Evolutionary conservation across 2,113 vertebrate species (phyloP).

Genomic region (Eonycteris spelaea): DNA sequence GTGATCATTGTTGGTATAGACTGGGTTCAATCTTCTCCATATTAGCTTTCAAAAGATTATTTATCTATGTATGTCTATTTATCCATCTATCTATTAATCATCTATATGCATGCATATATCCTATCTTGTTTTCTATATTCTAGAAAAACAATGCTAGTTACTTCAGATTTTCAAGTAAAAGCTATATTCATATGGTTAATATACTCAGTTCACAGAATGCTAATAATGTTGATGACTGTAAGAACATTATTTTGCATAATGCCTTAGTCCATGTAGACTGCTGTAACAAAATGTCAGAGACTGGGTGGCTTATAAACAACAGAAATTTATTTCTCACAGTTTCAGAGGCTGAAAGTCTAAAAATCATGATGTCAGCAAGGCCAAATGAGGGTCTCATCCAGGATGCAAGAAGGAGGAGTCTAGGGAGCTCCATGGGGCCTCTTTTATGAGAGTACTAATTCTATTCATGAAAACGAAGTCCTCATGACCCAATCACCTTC

Average conservation of each 20-base stretch:
- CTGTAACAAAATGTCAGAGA: not conserved
- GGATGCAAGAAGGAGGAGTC: no score
- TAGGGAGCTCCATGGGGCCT: not conserved
- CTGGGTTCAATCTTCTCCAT: not conserved
- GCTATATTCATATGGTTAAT: not conserved
- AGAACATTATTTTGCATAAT: not conserved
- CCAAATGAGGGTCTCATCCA: not conserved
- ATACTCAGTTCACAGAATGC: not conserved
- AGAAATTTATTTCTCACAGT: not conserved
- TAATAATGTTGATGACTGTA: not conserved
- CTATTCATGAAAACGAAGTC: not conserved
- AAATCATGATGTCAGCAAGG: not conserved
- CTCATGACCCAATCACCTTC: not conserved
- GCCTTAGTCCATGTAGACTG: not conserved
- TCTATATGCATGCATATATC: not conserved
- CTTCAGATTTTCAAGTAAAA: constrained; percentile 9
- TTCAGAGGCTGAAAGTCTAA: not conserved
- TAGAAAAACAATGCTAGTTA: not conserved
- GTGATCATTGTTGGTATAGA: not conserved
- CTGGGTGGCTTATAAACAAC: not conserved
- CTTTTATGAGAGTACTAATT: not conserved
- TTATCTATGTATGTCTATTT: not conserved
- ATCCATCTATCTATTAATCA: no score
- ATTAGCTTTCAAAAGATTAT: not conserved
- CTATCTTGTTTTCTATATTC: not conserved